Evolutionary conservation across 2,113 vertebrate species (phyloP), one percentile per base, ranked within the genome.

Genomic region (Solenodon paradoxus): DNA sequence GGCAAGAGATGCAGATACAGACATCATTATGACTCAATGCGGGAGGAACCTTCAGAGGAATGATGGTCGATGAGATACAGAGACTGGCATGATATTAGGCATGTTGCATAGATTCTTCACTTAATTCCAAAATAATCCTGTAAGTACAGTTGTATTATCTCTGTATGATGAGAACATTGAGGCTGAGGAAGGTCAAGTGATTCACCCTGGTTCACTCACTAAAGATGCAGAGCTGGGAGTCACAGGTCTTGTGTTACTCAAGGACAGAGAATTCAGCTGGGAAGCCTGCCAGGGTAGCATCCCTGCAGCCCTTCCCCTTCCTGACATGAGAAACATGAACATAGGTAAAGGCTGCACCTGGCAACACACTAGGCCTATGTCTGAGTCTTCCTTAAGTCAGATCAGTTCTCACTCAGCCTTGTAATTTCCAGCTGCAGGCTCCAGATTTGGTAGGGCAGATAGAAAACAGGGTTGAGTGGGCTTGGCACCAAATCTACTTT

Each of bases 341-440:
- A 92, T 40, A 68, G 95, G 80, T 82, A 77, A 97, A 94, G 81
- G 55, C 40, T 8, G 2, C 47, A 35, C 85, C 47, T 51, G 3
- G n/a, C 26, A 69, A 1, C 86, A 95, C 84, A 9, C 63, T 24
- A n/a, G 26, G 28, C 28, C 49, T 71, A 66, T 82, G 88, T 91
- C 40, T 81, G 45, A 2, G 42, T 61, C 95, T 97, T 97, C 61
- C 30, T n/a, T 40, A 13, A 71, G 28, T 61, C 42, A 55, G 19
- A 79, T 19, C n/a, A 49, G 63, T 79, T 69, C 40, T 51, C 6
- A n/a, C n/a, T 91, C 90, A 30, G 80, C 87, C 92, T 95, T 93
- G 77, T 94, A 96, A 26, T 72, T 83, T 38, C 75, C 64, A 95
- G 69, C n/a, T 84, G 95, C 80, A 84, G n/a, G 32, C 3, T 90